Evolutionary conservation across 1,140 invertebrate genomes (phyloP).

Genomic region (Philotrypesis tridentata): DNA sequence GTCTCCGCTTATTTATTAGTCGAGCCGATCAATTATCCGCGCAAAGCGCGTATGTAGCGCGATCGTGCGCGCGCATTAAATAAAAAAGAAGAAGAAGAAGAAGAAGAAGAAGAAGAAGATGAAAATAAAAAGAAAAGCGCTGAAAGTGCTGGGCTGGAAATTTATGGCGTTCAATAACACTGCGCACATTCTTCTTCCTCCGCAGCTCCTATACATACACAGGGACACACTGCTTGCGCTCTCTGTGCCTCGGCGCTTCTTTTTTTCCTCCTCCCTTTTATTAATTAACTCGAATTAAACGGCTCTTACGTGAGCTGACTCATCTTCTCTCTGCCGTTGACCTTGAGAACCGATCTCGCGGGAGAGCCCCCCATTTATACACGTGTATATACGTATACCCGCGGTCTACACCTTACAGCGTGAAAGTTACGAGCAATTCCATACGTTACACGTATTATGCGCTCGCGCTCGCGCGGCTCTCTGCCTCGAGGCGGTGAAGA

Average conservation of each 20-base stretch:
- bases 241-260: too few species aligned
- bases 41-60: slow-evolving; percentile 19
- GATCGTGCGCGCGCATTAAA: slow-evolving; percentile 21
- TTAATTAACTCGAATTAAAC: slow-evolving; percentile 40
- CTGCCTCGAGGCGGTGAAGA: slow-evolving; percentile 5
- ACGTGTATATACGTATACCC: background rate
- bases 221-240: too few species aligned
- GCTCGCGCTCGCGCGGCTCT: background rate
- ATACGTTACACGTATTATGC: too few species aligned
- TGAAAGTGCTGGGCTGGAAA: slow-evolving; percentile 3
- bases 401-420: slow-evolving; percentile 1
- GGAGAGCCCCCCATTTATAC: background rate
- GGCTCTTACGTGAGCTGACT: slow-evolving; percentile 22
- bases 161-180: slow-evolving; percentile 39
- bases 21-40: slow-evolving; percentile 40
- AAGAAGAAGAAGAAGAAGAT: background rate
- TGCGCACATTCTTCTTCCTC: background rate
- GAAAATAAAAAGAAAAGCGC: background rate
- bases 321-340: slow-evolving; percentile 1
- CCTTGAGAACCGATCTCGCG: slow-evolving; percentile 7
- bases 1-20: slow-evolving; percentile 29
- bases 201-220: too few species aligned
- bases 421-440: slow-evolving; percentile 15
- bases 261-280: background rate
- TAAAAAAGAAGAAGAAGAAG: background rate